Evolutionary conservation across 2,888 invertebrate species (phyloP), one percentile per base, ranked within the genome.

Genomic region (Ceratothoa steindachneri): DNA sequence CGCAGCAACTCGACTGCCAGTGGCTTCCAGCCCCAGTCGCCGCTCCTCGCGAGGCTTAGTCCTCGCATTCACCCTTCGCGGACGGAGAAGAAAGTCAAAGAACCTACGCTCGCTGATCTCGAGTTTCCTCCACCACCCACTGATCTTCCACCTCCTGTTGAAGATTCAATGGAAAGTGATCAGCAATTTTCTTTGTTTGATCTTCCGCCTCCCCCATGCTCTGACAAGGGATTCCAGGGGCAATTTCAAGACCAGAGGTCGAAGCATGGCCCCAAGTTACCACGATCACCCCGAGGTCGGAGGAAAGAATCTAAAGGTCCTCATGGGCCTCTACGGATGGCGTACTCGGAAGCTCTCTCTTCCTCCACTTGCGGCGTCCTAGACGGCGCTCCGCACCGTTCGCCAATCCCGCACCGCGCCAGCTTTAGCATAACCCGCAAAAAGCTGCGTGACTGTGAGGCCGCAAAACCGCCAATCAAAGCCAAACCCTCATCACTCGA

Each of bases 111-210:
- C 55, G 78, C 74, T 30, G 80, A 93, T 83, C 86, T 94, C 30
- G 93, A 94, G 84, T 93, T 93, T 85, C 93, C 93, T 0, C 93
- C 93, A 22, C 93, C 93, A 0, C 93, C 93, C 0, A 87, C 89
- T 3, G 92, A 91, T 82, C 85, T 91, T 69, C 92, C 92, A 1
- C 93, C 93, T 22, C 92, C 92, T 0, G 77, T 77, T 4, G 80
- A 78, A 65, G 80, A 80, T 64, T 80, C 79, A 60, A 67, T 74
- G 53, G 78, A 78, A 31, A 77, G 75, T 27, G 51, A 68, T 19
- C 67, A 73, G 7, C 31, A 41, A 2, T n/a, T n/a, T n/a, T 28
- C 64, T 7, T 41, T 53, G 15, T 41, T 65, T 15, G 74, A 75
- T n/a, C 74, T 80, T 30, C 80, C 80, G n/a, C 77, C 80, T 30